Evolutionary conservation across 1,140 invertebrate species (phyloP).

Genomic region (Battus philenor): DNA sequence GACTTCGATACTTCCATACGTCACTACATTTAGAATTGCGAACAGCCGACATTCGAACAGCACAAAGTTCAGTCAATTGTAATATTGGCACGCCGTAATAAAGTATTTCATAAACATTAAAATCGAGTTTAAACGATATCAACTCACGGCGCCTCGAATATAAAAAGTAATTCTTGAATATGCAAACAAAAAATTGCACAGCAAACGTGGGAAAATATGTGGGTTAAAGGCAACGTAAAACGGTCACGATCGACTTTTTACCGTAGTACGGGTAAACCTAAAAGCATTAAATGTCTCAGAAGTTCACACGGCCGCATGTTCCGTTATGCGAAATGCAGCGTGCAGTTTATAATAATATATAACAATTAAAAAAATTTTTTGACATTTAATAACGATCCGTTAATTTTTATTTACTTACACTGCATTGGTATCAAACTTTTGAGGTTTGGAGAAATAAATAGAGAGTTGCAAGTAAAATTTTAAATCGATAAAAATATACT

Average conservation of each 20-base stretch:
- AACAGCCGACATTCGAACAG: not conserved
- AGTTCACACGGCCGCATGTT: constrained; percentile 4
- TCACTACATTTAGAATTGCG: constrained; percentile 18
- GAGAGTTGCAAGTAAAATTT: too few species aligned
- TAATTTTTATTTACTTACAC: too few species aligned
- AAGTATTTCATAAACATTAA: too few species aligned
- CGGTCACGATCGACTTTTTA: constrained; percentile 37
- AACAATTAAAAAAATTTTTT: too few species aligned
- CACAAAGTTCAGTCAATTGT: too few species aligned
- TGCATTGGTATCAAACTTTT: too few species aligned
- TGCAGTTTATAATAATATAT: too few species aligned
- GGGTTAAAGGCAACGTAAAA: constrained; percentile 16
- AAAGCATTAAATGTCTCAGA: constrained; percentile 6
- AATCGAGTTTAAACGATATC: not conserved
- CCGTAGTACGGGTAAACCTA: constrained; percentile 27
- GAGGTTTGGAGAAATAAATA: too few species aligned
- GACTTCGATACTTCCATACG: too few species aligned
- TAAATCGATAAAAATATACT: too few species aligned
- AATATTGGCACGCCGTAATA: too few species aligned
- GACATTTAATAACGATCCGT: too few species aligned
- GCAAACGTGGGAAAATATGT: constrained; percentile 38
- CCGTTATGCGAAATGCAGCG: constrained; percentile 1
- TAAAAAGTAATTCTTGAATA: not conserved
- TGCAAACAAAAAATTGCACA: constrained; percentile 8
- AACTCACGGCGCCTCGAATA: not conserved